A percentile compares a stretch with the other conserved stretches of the same genome.
Evolutionary conservation across 2,797 vertebrate genomes (phyloP).

Genomic region (Muscicapa striata): DNA sequence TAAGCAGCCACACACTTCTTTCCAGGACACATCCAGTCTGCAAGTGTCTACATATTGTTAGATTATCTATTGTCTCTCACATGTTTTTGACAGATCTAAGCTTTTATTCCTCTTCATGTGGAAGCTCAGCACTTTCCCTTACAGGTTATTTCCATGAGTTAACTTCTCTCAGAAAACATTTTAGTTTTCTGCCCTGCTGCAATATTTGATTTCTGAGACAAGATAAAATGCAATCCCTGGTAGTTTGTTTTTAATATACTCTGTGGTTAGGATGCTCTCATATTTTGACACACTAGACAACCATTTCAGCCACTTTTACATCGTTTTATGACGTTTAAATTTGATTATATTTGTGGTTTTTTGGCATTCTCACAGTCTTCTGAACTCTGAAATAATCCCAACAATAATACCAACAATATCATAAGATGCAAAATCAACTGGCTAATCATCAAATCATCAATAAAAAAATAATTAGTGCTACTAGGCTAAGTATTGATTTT

Average conservation of each 20-base stretch:
- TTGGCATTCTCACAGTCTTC: neutral
- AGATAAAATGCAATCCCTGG: neutral
- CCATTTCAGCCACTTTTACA: neutral
- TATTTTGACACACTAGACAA: neutral
- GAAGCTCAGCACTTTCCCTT: neutral
- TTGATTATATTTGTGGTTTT: neutral
- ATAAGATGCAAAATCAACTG: neutral
- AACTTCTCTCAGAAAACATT: neutral
- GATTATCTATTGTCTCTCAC: neutral
- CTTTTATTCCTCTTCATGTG: neutral
- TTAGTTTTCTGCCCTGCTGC: neutral
- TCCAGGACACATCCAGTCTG: neutral
- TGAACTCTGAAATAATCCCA: neutral
- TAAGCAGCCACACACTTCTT: neutral
- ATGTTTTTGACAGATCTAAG: neutral
- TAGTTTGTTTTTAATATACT: neutral
- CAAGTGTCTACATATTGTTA: neutral
- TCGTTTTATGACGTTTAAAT: neutral
- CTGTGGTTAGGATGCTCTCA: neutral
- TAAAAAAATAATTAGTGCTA: neutral
- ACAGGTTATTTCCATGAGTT: neutral
- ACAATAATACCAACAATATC: neutral
- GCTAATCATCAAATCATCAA: neutral
- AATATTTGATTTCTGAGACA: neutral
- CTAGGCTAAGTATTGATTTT: neutral